Percentiles rank a stretch among this genome's conserved stretches.
Conservation (phyloP, 2,797 vertebrate genomes). For the Oophaga sylvatica region DNA sequence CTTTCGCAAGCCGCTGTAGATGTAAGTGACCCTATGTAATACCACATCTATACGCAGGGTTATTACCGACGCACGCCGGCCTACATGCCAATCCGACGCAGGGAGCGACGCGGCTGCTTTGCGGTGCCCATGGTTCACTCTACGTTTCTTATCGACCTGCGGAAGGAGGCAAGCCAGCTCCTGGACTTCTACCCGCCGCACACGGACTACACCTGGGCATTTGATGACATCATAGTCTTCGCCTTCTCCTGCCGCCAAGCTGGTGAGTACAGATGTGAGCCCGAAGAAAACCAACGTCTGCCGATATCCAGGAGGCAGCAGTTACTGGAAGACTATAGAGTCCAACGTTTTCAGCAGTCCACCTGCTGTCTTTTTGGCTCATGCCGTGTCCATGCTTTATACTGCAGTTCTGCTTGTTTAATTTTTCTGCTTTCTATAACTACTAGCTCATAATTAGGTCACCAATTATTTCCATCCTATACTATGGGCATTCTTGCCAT, state of each 20-base stretch:
- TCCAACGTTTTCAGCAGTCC: too few relatives aligned
- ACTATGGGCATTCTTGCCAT: background rate
- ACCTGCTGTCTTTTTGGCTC: background rate
- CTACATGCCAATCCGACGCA: slow-evolving; percentile 89
- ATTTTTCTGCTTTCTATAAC: too few relatives aligned
- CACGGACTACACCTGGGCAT: slow-evolving; percentile 87
- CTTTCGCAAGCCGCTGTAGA: background rate
- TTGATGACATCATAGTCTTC: slow-evolving; percentile 96
- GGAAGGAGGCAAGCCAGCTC: slow-evolving; percentile 80
- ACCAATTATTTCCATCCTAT: background rate
- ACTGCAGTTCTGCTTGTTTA: background rate
- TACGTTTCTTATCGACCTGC: slow-evolving; percentile 88
- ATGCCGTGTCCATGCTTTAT: background rate
- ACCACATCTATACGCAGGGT: slow-evolving; percentile 72
- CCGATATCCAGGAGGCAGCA: too few relatives aligned
- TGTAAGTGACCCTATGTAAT: background rate
- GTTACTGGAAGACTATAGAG: too few relatives aligned
- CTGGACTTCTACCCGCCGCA: slow-evolving; percentile 89
- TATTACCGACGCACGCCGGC: slow-evolving; percentile 91
- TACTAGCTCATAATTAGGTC: too few relatives aligned
- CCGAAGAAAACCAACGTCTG: too few relatives aligned
- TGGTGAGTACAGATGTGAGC: slow-evolving; percentile 70
- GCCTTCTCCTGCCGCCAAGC: slow-evolving; percentile 88
- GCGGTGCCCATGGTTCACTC: slow-evolving; percentile 95
- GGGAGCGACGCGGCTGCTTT: slow-evolving; percentile 85